Evolutionary conservation across 2,113 vertebrate species (phyloP).

Genomic region (Spea bombifrons): DNA sequence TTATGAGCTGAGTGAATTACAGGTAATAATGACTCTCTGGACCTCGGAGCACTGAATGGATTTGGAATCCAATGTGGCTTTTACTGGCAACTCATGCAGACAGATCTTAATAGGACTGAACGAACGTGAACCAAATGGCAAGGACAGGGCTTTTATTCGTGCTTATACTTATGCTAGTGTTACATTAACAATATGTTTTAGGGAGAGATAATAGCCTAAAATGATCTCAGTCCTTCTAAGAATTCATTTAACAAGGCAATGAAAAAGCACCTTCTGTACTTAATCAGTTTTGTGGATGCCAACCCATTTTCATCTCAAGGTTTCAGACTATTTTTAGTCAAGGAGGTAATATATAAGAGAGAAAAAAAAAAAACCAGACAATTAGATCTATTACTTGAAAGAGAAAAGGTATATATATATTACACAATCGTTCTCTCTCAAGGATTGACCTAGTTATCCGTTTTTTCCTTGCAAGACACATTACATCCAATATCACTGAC

Average conservation of each 20-base stretch:
- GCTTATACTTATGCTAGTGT: neutral
- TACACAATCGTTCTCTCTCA: conserved; percentile 19
- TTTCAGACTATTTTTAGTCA: conserved; percentile 20
- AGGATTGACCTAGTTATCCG: conserved; percentile 32
- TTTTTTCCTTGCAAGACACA: conserved; percentile 16
- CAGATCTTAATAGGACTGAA: neutral
- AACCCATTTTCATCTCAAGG: neutral
- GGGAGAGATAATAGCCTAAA: conserved; percentile 2
- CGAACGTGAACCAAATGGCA: neutral
- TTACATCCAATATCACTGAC: conserved; percentile 3
- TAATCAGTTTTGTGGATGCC: neutral
- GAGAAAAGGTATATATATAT: conserved; percentile 27
- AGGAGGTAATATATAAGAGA: neutral
- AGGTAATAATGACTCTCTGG: conserved; percentile 36
- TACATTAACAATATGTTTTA: conserved; percentile 14
- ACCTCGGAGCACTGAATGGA: conserved; percentile 10
- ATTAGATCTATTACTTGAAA: conserved; percentile 29
- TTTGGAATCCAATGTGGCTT: conserved; percentile 15
- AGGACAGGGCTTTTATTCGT: neutral
- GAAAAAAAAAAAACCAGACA: conserved; percentile 9
- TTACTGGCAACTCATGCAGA: conserved; percentile 25
- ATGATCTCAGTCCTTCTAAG: neutral
- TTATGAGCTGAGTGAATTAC: conserved; percentile 37
- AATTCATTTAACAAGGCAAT: neutral
- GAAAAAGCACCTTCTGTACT: conserved; percentile 9